These are phyloP conservation scores for Typhlichthys subterraneus DNA, from an alignment of 2,797 vertebrate species.

Conservation along the genomic window DNA sequence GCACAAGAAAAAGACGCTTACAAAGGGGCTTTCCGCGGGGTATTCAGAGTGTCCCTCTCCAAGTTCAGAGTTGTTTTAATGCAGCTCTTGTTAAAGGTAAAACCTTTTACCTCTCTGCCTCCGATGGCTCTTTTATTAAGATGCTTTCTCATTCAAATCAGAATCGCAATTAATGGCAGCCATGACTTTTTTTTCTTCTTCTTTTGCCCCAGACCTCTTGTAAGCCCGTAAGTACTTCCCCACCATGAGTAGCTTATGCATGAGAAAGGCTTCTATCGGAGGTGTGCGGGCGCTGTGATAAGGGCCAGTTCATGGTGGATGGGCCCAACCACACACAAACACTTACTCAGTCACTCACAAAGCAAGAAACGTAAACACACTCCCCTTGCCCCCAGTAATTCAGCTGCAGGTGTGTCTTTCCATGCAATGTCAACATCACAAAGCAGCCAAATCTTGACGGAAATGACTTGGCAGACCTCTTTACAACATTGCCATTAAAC, in stretches of 20 bases:
- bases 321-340: slow-evolving; percentile 2
- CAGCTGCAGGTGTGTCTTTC: neutral
- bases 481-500: slow-evolving; percentile 40
- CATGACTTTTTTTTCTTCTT: slow-evolving; percentile 24
- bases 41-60: slow-evolving; percentile 63
- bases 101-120: slow-evolving; percentile 79
- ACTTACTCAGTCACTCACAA: neutral
- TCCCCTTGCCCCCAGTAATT: neutral
- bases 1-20: slow-evolving; percentile 48
- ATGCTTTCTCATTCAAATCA: slow-evolving; percentile 80
- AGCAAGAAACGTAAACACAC: slow-evolving; percentile 6
- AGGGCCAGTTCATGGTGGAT: slow-evolving; percentile 20
- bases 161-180: slow-evolving; percentile 75
- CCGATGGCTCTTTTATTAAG: slow-evolving; percentile 65
- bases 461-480: slow-evolving; percentile 16
- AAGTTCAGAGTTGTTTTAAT: slow-evolving; percentile 75
- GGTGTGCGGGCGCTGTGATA: slow-evolving; percentile 34
- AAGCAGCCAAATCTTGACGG: slow-evolving; percentile 7
- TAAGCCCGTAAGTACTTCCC: slow-evolving; percentile 53
- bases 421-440: slow-evolving; percentile 18
- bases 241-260: slow-evolving; percentile 51
- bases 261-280: slow-evolving; percentile 8
- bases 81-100: slow-evolving; percentile 71
- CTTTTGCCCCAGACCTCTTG: slow-evolving; percentile 16
- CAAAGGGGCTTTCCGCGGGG: slow-evolving; percentile 77